Evolutionary conservation across 2,797 vertebrate genomes (phyloP), one percentile per base, ranked within the genome.

Genomic region (Chiropotes sagulatus): DNA sequence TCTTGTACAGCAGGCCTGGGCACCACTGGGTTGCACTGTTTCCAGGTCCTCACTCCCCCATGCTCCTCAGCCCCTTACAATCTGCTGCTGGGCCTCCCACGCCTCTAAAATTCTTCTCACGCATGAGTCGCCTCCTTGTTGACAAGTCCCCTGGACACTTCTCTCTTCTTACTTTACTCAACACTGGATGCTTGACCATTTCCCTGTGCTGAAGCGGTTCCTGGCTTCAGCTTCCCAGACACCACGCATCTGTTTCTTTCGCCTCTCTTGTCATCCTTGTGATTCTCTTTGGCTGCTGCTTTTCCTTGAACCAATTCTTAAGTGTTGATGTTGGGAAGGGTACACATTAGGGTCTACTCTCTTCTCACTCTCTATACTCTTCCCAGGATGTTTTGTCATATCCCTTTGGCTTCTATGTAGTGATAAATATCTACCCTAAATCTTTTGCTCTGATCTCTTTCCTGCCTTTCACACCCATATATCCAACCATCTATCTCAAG

Each of bases 391-490:
- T 64, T 64, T 72, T 22, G 10, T 54, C 11, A 44, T 36, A 12
- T 75, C 4, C 12, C 50, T 85, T 50, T n/a, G 41, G 20, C 64
- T 76, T 70, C 41, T 70, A n/a, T 22, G 9, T 70, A 50, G 54
- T 54, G 41, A 48, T n/a, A 24, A 41, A 33, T 19, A 79, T n/a
- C 90, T 85, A 90, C 79, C 36, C 28, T 75, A 50, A n/a, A 24
- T 46, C 13, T 85, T 87, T 50, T 41, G 80, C n/a, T 54, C 46
- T 44, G 19, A 76, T 64, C 22, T 75, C 72, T 85, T 81, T 67
- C 22, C 20, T 75, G 33, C 58, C 57, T 82, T 95, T 89, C 73
- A 79, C 82, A 95, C 41, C 24, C 24, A 72, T 54, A 14, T 39
- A 87, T 33, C 70, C 39, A 84, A 26, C 7, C 83, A 44, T 61